Evolutionary conservation across 23 tunicate species (phyloP).

Genomic region (Trididemnum nubilum): DNA sequence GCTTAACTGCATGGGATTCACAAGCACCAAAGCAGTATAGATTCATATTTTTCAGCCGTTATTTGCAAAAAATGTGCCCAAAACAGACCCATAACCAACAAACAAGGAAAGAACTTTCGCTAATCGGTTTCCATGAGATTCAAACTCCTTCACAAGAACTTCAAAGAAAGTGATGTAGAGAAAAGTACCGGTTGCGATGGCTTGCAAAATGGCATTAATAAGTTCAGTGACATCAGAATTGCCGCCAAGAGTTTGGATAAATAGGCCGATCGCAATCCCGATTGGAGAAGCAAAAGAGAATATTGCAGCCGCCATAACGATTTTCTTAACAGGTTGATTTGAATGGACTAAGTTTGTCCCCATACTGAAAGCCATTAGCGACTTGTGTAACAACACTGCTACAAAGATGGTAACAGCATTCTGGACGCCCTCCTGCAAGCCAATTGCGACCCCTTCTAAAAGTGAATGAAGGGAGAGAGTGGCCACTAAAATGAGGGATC

Average conservation of each 20-base stretch:
- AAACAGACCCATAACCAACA: constrained; percentile 69
- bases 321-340: constrained; percentile 49
- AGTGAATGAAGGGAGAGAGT: constrained; percentile 73
- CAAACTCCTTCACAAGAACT: constrained; percentile 82
- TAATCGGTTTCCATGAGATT: constrained; percentile 50
- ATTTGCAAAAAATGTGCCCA: constrained; percentile 67
- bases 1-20: too few species aligned
- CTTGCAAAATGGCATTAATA: constrained; percentile 74
- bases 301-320: constrained; percentile 60
- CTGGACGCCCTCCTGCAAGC: constrained; percentile 65
- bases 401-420: constrained; percentile 71
- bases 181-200: constrained; percentile 95
- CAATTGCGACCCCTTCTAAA: constrained; percentile 89
- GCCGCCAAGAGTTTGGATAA: constrained; percentile 53
- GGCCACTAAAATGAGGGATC: constrained; percentile 73
- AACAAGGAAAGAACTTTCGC: constrained; percentile 62
- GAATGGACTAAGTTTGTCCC: constrained; percentile 80
- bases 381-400: constrained; percentile 93
- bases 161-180: constrained; percentile 93
- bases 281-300: constrained; percentile 72
- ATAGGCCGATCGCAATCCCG: constrained; percentile 71
- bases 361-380: constrained; percentile 91
- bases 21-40: too few species aligned
- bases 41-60: too few species aligned
- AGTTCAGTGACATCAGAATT: constrained; percentile 43